These are phyloP conservation scores for Cirrhinus mrigala DNA, from an alignment of 2,797 vertebrate species.

Conservation along the genomic window DNA sequence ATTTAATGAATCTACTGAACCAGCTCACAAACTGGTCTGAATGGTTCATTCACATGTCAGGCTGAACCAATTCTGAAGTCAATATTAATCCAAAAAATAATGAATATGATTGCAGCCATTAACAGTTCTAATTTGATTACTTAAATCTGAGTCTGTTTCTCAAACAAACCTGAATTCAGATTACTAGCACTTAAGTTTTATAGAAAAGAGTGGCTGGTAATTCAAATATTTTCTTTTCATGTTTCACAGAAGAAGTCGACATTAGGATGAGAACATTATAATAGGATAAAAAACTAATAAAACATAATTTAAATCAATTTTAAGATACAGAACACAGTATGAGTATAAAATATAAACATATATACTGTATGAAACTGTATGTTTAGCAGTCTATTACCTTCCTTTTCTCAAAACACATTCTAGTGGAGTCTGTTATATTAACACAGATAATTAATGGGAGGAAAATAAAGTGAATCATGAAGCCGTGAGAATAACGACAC, in stretches of 20 bases:
- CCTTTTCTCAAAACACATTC: conserved; percentile 10
- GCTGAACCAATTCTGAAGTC: background rate
- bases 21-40: background rate
- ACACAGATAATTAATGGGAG: conserved; percentile 1
- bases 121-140: background rate
- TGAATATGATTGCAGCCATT: background rate
- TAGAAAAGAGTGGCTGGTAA: background rate
- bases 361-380: background rate
- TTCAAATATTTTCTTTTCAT: background rate
- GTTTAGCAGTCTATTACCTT: conserved; percentile 5
- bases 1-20: background rate
- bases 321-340: background rate
- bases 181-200: background rate
- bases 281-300: background rate
- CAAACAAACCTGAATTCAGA: background rate
- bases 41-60: background rate
- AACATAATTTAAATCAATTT: background rate
- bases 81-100: background rate
- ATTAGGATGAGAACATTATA: background rate
- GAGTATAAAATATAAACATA: background rate
- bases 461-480: conserved; percentile 29
- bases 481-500: conserved; percentile 9
- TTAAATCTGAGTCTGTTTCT: background rate
- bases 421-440: background rate
- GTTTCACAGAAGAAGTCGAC: background rate